Base-by-base conservation (phyloP, 64 coral and sea anemone species). In the Montipora capricornis region DNA sequence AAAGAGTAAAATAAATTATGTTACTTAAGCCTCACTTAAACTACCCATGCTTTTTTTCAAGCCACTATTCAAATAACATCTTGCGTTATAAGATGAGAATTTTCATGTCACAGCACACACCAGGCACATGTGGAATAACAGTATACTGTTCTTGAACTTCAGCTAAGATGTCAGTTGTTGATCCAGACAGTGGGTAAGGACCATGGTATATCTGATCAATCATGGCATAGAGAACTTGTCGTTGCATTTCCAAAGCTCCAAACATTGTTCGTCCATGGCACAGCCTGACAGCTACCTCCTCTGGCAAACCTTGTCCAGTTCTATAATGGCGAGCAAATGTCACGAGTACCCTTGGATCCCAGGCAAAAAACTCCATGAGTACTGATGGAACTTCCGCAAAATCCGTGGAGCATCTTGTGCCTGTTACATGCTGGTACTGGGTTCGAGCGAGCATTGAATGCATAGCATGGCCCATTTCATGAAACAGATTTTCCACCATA, bases 381-480 rank as follows among this genome's bases (percentile, higher is more conserved):
- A 99, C 92, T 8, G 98, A 99, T 3, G 98, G 98, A 5, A 99
- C 98, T 69, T 99, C 98, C 1, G 95, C 98, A 92, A 99, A 96
- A 52, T 99, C 98, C 87, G 98, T 99, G 20, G 95, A 85, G 37
- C 92, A 96, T 44, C 98, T 91, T 2, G 98, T 99, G 4, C 98
- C 98, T 49, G 98, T 99, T 5, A 99, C 92, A 78, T 99, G 98
- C 7, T 99, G 98, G 80, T 95, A 99, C 66, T 89, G 87, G n/a
- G 98, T 99, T 61, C 98, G 91, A 22, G 92, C 98, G 20, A 99
- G 87, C 98, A 99, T 99, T 8, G 98, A 99, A 59, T 99, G 98
- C 98, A 99, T 96, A 0, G 98, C 98, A 95, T 99, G 98, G 4
- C 98, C 98, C 98, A 99, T 99, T 80, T 99, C 98, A 53, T 99